Percentiles rank a stretch among this genome's conserved stretches.
phyloP scores from a whole-genome alignment of 2,113 vertebrate species.

The Cavia aperea region DNA sequence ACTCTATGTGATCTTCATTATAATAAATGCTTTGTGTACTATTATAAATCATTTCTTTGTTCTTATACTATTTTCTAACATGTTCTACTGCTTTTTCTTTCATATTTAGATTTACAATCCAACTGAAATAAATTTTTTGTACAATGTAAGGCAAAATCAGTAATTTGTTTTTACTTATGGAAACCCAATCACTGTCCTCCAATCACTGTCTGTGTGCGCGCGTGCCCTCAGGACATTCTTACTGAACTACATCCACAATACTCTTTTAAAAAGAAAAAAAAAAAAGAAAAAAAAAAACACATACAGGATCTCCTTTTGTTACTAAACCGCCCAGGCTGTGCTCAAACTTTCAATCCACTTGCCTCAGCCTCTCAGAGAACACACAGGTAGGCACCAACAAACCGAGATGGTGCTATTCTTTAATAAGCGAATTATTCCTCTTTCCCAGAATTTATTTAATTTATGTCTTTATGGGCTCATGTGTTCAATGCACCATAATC shows the following conservation, averaged over 20 bases:
- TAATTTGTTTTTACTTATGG: not conserved
- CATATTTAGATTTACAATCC: not conserved
- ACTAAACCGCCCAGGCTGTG: not conserved
- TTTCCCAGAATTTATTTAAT: not conserved
- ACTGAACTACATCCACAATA: not conserved
- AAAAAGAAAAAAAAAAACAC: not conserved
- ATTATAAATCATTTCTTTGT: not conserved
- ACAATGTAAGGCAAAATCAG: not conserved
- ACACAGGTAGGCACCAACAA: not conserved
- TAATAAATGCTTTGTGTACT: not conserved
- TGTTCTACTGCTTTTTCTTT: not conserved
- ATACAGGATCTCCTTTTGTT: not conserved
- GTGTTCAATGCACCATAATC: not conserved
- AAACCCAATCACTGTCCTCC: not conserved
- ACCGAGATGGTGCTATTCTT: not conserved
- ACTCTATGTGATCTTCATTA: not conserved
- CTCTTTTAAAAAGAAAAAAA: not conserved
- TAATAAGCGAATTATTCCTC: not conserved
- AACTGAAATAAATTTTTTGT: not conserved
- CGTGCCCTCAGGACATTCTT: not conserved
- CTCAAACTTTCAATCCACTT: not conserved
- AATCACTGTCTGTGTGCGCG: not conserved
- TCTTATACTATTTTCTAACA: not conserved
- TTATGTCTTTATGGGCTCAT: not conserved
- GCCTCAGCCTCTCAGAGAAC: not conserved